Evolutionary conservation across 2,113 vertebrate species (phyloP), one percentile per base, ranked within the genome.

Genomic region (Bostrychus sinensis): DNA sequence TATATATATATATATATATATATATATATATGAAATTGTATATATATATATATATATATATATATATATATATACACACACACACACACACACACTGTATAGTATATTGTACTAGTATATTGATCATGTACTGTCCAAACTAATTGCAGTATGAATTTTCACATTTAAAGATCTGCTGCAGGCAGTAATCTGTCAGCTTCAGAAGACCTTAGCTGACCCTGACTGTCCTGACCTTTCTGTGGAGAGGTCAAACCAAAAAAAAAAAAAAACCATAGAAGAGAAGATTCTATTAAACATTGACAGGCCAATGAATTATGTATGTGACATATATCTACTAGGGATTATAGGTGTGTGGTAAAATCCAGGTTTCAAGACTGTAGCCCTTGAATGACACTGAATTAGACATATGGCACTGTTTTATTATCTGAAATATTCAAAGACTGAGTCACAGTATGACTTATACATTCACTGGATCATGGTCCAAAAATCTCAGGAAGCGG

Each of bases 381-480:
- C 56, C 56, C 16, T 26, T 55, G 37, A 46, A 50, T 58, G 1
- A 17, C 30, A 42, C 30, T 30, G 51, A 38, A 54, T 23, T 19
- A 60, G 25, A 61, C 20, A 86, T 82, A 77, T 75, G 74, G 62
- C 56, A 55, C 32, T 63, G 56, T 66, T 72, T 84, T 74, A 58
- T 42, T 22, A 62, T 43, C 57, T 45, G 17, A 58, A 69, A 85
- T 87, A 28, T 56, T 66, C 72, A 79, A 48, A 70, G 25, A 68
- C 70, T 90, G 89, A 89, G 72, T 91, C 90, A 90, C 70, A 70
- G 62, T 60, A 75, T 88, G 80, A 86, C 71, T 81, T 78, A 83
- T 75, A 62, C 71, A 58, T 39, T 69, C 51, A 16, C 71, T 62
- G 50, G 61, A 76, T 65, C 66, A 19, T 17, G 4, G 53, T 81